Evolutionary conservation across 2,113 vertebrate species (phyloP), one percentile per base, ranked within the genome.

Genomic region (Toxostoma redivivum): DNA sequence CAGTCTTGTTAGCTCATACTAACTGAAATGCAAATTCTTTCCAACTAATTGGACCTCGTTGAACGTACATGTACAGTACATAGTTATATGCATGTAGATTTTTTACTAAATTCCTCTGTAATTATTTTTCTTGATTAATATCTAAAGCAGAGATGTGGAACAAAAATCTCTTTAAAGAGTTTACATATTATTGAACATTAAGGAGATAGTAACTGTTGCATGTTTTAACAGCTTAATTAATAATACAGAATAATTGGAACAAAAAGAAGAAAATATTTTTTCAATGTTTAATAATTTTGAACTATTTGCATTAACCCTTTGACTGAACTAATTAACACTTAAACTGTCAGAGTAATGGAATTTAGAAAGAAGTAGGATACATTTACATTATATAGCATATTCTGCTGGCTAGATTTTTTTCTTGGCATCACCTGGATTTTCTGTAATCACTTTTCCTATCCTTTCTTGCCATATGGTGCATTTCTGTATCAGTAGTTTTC

Each of bases 1-100:
- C 96, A 98, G 97, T 98, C 98, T 98, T 98, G 97, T 98, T 98
- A 98, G 97, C 96, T 97, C 94, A 97, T 91, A 97, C 97, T 97
- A 98, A 98, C 98, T 98, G 96, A 98, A 98, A 98, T 98, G 97
- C 97, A 98, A 97, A 98, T 98, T 97, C 96, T 95, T 96, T 96
- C 92, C 95, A 97, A 96, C 97, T 98, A 98, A 98, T 98, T 98
- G 97, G 97, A 95, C 95, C 97, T 98, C 81, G 85, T 97, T 98
- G 98, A 98, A 96, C 38, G 96, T 97, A 96, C 94, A 97, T 91
- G 94, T 96, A 97, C 91, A 97, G 96, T 98, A 92, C 95, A 95
- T 94, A 96, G 96, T 97, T 97, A 95, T 92, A 97, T 96, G 95
- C 94, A 97, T 96, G 97, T 97, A 97, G 94, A 80, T 92, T 96